A percentile compares a stretch with the other conserved stretches of the same genome.
Evolutionary conservation across 2,797 vertebrate species (phyloP).

Genomic region (Distichodus sexfasciatus): DNA sequence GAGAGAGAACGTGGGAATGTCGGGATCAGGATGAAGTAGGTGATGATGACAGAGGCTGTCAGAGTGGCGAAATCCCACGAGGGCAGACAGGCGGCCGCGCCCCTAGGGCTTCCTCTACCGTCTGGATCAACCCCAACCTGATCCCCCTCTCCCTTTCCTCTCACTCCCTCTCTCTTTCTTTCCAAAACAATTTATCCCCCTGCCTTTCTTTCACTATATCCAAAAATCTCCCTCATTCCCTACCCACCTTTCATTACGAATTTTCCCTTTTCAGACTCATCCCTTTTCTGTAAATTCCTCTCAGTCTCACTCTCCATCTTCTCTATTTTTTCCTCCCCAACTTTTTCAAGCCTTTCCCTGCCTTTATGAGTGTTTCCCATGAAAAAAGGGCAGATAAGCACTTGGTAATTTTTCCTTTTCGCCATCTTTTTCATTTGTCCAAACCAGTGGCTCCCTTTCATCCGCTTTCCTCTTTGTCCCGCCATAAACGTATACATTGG

Average conservation of each 20-base stretch:
- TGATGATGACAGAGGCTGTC: slow-evolving; percentile 36
- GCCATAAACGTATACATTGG: slow-evolving; percentile 62
- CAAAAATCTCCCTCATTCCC: slow-evolving; percentile 6
- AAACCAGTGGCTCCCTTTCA: slow-evolving; percentile 23
- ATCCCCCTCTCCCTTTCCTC: neutral
- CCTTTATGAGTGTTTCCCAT: neutral
- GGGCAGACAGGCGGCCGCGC: slow-evolving; percentile 8
- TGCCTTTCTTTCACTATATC: slow-evolving; percentile 44
- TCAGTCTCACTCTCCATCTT: slow-evolving; percentile 9
- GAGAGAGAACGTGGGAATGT: neutral
- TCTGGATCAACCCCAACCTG: slow-evolving; percentile 33
- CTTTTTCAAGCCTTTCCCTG: neutral
- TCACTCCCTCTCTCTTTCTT: slow-evolving; percentile 43
- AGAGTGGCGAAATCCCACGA: slow-evolving; percentile 26
- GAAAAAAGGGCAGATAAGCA: neutral
- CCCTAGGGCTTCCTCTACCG: slow-evolving; percentile 35
- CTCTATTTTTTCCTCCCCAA: neutral
- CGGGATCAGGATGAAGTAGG: slow-evolving; percentile 13
- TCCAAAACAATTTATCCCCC: neutral
- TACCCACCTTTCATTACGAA: neutral
- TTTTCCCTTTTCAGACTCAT: slow-evolving; percentile 11
- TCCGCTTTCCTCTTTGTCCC: slow-evolving; percentile 3
- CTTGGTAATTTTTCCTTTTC: slow-evolving; percentile 22
- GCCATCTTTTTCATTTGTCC: slow-evolving; percentile 18
- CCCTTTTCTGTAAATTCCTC: slow-evolving; percentile 10